A percentile compares a stretch with the other conserved stretches of the same genome.
Conservation (phyloP, 2,113 vertebrate species). For the Grammomys dolichurus region DNA sequence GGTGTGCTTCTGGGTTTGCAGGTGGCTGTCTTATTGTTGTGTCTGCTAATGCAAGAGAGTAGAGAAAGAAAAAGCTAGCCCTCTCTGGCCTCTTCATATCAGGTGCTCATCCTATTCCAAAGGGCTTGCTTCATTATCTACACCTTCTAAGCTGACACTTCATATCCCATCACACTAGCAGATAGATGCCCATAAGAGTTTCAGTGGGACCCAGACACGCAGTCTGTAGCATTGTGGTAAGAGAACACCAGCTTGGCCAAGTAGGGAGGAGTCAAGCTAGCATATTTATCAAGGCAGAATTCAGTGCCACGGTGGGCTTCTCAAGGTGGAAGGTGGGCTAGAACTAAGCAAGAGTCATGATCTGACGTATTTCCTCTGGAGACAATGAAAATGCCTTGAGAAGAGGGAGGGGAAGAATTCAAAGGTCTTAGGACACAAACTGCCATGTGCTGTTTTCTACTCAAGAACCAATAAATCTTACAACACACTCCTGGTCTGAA, state of each 20-base stretch:
- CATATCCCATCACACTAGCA: not conserved
- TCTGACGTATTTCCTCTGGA: not conserved
- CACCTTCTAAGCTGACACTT: not conserved
- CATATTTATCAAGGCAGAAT: not conserved
- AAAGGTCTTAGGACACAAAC: not conserved
- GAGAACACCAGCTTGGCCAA: not conserved
- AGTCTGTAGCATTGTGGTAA: not conserved
- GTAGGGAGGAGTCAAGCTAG: not conserved
- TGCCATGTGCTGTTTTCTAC: not conserved
- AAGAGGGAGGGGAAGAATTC: not conserved
- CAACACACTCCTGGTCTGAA: conserved; percentile 24
- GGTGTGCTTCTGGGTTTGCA: not conserved
- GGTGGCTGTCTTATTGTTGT: not conserved
- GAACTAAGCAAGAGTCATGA: not conserved
- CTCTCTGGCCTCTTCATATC: not conserved
- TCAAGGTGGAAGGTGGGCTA: not conserved
- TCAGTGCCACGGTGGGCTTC: not conserved
- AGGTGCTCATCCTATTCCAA: not conserved
- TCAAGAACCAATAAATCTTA: not conserved
- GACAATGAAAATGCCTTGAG: not conserved
- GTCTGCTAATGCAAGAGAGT: not conserved
- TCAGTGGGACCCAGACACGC: not conserved
- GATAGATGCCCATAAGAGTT: not conserved
- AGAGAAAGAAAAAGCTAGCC: not conserved
- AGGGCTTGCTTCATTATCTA: not conserved